A percentile compares a stretch with the other conserved stretches of the same genome.
These are phyloP conservation scores for Lates calcarifer DNA, from an alignment of 2,113 vertebrate species.

Conservation along the genomic window DNA sequence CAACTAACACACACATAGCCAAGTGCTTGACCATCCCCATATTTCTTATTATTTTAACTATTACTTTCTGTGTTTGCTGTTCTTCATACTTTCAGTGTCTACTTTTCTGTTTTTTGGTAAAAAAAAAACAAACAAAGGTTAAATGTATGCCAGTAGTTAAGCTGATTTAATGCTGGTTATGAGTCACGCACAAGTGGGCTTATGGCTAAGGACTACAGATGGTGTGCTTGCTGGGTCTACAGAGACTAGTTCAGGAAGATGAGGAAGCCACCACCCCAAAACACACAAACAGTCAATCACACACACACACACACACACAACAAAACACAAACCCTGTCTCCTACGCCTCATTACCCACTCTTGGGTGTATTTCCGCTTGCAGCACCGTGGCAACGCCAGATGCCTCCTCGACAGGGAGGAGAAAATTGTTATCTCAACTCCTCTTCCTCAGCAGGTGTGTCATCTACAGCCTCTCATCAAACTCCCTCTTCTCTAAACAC, in stretches of 20 bases:
- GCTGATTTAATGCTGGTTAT: conserved; percentile 66
- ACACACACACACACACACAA: conserved; percentile 40
- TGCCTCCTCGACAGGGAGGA: conserved; percentile 72
- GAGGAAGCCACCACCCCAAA: conserved; percentile 34
- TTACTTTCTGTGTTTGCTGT: neutral
- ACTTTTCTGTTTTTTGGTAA: neutral
- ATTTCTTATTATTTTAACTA: neutral
- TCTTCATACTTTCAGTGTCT: neutral
- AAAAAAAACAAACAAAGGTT: no score
- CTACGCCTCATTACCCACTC: conserved; percentile 76
- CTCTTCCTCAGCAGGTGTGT: conserved; percentile 69
- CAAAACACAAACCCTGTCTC: conserved; percentile 53
- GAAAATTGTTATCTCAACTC: conserved; percentile 72
- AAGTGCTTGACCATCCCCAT: neutral
- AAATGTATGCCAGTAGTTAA: conserved; percentile 60
- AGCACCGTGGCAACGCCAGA: conserved; percentile 69
- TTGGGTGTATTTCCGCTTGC: conserved; percentile 62
- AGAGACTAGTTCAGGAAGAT: conserved; percentile 52
- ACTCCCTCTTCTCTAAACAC: conserved; percentile 54
- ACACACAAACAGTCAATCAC: conserved; percentile 1
- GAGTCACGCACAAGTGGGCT: conserved; percentile 65
- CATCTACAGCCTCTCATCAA: conserved; percentile 50
- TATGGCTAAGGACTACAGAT: conserved; percentile 76
- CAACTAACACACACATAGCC: neutral
- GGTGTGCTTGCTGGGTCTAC: conserved; percentile 62